These are phyloP conservation scores for Hephaestus fuliginosus DNA, from an alignment of 2,797 vertebrate species.

Conservation along the genomic window DNA sequence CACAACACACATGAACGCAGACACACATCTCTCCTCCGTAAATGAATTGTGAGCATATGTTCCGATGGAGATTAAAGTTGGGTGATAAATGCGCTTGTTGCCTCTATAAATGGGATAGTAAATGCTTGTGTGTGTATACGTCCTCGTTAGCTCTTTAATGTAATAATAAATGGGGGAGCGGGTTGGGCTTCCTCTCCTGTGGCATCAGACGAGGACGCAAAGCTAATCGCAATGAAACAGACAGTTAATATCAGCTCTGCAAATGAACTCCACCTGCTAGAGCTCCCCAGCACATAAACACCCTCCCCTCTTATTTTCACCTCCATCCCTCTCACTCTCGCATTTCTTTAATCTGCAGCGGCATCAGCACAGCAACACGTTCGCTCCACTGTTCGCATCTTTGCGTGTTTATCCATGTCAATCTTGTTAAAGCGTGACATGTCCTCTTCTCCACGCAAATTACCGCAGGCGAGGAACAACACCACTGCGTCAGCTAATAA, in stretches of 20 bases:
- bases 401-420: constrained; percentile 77
- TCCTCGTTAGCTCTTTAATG: constrained; percentile 78
- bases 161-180: constrained; percentile 73
- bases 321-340: constrained; percentile 26
- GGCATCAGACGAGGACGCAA: constrained; percentile 60
- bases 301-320: constrained; percentile 42
- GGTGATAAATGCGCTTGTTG: constrained; percentile 78
- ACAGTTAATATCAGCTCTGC: constrained; percentile 68
- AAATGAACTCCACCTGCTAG: constrained; percentile 79
- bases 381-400: constrained; percentile 47
- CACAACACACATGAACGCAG: constrained; percentile 46
- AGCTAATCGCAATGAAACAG: constrained; percentile 76
- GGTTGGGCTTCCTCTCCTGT: constrained; percentile 66
- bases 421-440: constrained; percentile 85
- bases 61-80: constrained; percentile 77
- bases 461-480: constrained; percentile 74
- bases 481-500: constrained; percentile 76
- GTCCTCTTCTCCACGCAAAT: constrained; percentile 83
- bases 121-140: constrained; percentile 67
- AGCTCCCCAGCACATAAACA: constrained; percentile 50
- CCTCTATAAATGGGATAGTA: constrained; percentile 77
- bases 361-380: constrained; percentile 60
- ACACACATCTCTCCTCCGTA: constrained; percentile 31
- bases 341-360: constrained; percentile 53
- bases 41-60: constrained; percentile 81